These are phyloP conservation scores for Xenus cinereus DNA, from an alignment of 2,113 vertebrate genomes.

Conservation along the genomic window DNA sequence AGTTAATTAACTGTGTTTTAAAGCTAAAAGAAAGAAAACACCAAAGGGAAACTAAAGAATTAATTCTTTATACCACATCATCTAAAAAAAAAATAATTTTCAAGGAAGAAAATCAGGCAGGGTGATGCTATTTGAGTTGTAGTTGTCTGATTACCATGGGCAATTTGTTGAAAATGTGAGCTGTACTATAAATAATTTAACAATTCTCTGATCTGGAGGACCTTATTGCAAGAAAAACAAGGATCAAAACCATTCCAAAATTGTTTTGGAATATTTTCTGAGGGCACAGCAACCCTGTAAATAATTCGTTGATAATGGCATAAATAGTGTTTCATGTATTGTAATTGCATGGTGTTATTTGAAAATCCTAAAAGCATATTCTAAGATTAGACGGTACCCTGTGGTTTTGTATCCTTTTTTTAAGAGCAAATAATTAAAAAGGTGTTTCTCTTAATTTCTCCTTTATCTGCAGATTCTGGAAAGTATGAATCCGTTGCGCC, in stretches of 20 bases:
- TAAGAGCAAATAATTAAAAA: neutral
- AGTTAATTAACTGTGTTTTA: neutral
- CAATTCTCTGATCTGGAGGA: neutral
- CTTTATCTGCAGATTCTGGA: constrained; percentile 69
- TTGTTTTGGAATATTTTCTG: neutral
- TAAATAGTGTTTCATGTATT: neutral
- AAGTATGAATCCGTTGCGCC: constrained; percentile 77
- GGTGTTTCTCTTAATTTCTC: neutral
- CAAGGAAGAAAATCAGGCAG: neutral
- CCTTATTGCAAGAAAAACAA: neutral
- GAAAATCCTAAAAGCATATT: neutral
- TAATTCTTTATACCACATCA: neutral
- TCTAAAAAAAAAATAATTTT: neutral
- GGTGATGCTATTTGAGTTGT: neutral
- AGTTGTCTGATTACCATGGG: neutral
- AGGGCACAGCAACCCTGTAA: neutral
- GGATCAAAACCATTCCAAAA: neutral
- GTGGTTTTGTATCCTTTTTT: neutral
- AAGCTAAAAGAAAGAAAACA: neutral
- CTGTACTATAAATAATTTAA: neutral
- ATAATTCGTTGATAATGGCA: neutral
- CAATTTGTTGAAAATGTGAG: neutral
- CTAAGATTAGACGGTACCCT: neutral
- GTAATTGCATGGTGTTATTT: neutral
- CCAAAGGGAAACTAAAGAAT: neutral